Evolutionary conservation across 2,888 invertebrate genomes (phyloP).

Genomic region (Melinopterus prodromus): DNA sequence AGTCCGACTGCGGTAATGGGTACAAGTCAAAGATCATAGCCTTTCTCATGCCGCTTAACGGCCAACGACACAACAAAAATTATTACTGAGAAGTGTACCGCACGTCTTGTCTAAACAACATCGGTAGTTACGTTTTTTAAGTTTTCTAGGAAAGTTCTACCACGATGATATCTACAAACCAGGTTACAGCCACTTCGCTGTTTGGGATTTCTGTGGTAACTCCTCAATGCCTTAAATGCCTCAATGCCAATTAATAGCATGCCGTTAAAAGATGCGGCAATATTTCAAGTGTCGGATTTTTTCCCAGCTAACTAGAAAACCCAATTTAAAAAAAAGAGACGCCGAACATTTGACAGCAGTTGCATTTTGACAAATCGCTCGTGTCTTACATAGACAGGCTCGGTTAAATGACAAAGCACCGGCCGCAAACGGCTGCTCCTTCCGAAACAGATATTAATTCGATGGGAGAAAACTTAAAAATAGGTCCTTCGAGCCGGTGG

Average conservation of each 20-base stretch:
- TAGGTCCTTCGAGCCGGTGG: neutral
- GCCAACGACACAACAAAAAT: neutral
- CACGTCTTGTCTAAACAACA: neutral
- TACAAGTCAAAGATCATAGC: neutral
- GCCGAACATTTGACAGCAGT: neutral
- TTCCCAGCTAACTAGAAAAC: neutral
- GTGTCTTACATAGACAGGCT: neutral
- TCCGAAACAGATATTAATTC: neutral
- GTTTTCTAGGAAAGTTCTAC: neutral
- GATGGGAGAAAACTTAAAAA: conserved; percentile 4
- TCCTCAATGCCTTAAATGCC: neutral
- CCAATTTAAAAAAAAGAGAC: neutral
- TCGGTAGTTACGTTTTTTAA: neutral
- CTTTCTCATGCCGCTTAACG: neutral
- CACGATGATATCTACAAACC: neutral
- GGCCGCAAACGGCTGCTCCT: neutral
- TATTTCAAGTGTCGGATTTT: neutral
- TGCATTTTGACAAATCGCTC: neutral
- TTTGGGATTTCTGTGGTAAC: too few relatives aligned
- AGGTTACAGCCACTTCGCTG: too few relatives aligned
- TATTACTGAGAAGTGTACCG: neutral
- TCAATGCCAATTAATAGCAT: neutral
- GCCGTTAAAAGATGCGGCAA: neutral
- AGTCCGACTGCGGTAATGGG: neutral
- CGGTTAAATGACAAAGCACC: conserved; percentile 4